These are phyloP conservation scores for Pedionomus torquatus DNA, from an alignment of 2,113 vertebrate genomes.

Conservation along the genomic window DNA sequence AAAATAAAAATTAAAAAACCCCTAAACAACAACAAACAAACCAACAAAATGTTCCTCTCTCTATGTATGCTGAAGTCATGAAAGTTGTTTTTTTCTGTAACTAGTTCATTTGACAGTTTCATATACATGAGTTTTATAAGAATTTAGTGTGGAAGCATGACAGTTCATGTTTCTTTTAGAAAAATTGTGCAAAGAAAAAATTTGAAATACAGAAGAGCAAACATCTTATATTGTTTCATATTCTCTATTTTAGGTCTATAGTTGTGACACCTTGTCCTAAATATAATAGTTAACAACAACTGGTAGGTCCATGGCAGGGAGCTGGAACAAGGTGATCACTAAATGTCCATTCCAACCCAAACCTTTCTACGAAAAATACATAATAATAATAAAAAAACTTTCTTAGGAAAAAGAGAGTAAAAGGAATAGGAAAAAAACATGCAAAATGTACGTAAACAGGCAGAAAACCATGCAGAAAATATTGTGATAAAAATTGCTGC, in stretches of 20 bases:
- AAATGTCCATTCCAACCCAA: neutral
- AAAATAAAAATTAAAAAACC: neutral
- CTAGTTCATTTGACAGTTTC: neutral
- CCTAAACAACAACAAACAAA: neutral
- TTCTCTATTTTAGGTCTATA: neutral
- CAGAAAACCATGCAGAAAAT: neutral
- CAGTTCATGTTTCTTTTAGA: neutral
- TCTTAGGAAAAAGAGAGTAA: neutral
- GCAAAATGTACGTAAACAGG: neutral
- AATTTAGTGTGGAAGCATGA: neutral
- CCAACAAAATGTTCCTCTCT: neutral
- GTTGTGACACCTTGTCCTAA: neutral
- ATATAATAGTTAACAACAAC: neutral
- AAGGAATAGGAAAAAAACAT: neutral
- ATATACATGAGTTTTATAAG: neutral
- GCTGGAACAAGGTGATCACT: neutral
- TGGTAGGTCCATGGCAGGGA: fast-evolving
- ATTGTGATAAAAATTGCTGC: neutral
- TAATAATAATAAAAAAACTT: neutral
- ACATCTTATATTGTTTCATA: neutral
- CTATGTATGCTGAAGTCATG: neutral
- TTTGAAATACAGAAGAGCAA: neutral
- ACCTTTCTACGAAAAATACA: neutral
- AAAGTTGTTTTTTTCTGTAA: neutral
- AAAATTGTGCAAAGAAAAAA: neutral